Conservation (phyloP, 1,140 invertebrate genomes). For the Globodera rostochiensis region DNA sequence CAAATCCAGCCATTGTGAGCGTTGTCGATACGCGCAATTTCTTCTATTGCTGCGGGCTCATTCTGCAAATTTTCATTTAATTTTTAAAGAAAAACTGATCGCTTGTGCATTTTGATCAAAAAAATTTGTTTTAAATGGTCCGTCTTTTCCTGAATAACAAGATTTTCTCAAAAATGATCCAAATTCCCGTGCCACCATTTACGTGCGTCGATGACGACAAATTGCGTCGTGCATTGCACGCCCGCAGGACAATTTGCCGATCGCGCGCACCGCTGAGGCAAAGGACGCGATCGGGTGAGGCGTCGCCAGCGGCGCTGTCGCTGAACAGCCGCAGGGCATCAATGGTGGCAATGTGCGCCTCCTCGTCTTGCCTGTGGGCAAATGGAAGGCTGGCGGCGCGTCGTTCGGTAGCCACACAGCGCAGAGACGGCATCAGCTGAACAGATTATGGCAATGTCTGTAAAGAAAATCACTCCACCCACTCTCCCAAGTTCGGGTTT, state of each 20-base stretch:
- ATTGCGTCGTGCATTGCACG: background rate
- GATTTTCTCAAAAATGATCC: too few relatives aligned
- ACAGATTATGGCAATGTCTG: background rate
- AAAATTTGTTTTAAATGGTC: too few relatives aligned
- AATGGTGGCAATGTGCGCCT: slow-evolving; percentile 41
- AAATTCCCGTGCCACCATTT: background rate
- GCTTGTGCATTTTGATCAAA: too few relatives aligned
- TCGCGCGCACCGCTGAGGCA: slow-evolving; percentile 46
- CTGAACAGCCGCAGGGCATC: slow-evolving; percentile 43
- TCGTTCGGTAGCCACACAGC: slow-evolving; percentile 33
- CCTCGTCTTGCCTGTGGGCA: background rate
- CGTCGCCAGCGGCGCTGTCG: slow-evolving; percentile 6
- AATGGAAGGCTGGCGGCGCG: slow-evolving; percentile 10
- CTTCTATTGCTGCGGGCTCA: background rate
- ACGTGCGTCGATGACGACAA: background rate
- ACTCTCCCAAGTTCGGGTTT: background rate
- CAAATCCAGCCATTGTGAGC: slow-evolving; percentile 26
- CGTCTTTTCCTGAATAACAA: too few relatives aligned
- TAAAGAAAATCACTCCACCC: too few relatives aligned
- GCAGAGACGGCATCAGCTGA: slow-evolving; percentile 16
- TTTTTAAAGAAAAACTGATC: background rate
- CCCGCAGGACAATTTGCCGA: slow-evolving; percentile 45
- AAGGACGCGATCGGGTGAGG: slow-evolving; percentile 8
- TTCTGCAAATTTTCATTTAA: slow-evolving; percentile 5
- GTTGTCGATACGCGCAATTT: slow-evolving; percentile 4